Evolutionary conservation across 92 coral and sea anemone species (phyloP), one percentile per base, ranked within the genome.

Genomic region (Phenganax stokvisi): DNA sequence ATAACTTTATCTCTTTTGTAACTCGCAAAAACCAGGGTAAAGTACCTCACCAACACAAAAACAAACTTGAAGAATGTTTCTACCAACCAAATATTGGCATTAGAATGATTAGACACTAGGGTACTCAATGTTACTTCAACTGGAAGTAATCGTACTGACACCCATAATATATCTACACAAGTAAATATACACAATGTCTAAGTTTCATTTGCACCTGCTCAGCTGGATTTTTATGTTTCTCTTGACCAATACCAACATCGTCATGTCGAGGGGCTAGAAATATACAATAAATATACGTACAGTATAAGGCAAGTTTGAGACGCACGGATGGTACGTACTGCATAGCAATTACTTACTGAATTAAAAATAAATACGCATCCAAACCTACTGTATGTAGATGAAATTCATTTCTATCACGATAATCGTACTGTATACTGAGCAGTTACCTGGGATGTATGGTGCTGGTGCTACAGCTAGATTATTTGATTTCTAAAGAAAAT

Each of bases 191-290:
- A 51, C 16, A 63, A 56, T 20, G 28, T 59, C 8, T 17, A 56
- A n/a, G 9, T 60, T 76, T 52, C 11, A 85, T 85, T 82, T 85
- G 81, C 58, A 85, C 88, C 85, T 85, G 81, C 58, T 85, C 88
- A 64, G 30, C 88, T 2, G 29, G 66, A 74, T 81, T 65, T 3
- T 44, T 71, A 53, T 64, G 65, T 56, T 71, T 80, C 44, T 51
- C 85, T 51, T 66, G 76, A 28, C 79, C 87, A 79, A 72, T 74
- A 59, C 85, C 71, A 20, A 55, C 75, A 20, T 74, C 72, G 17
- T 74, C 74, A 20, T 51, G 25, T 30, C 75, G 59, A 28, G 51
- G 11, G 54, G 58, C 77, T 73, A 53, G 12, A 54, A 53, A 51
- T 56, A 20, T 59, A 59, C 25, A 59, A 7, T 12, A 59, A 7